Evolutionary conservation across 2,888 invertebrate species (phyloP).

Genomic region (Apoda limacodes): DNA sequence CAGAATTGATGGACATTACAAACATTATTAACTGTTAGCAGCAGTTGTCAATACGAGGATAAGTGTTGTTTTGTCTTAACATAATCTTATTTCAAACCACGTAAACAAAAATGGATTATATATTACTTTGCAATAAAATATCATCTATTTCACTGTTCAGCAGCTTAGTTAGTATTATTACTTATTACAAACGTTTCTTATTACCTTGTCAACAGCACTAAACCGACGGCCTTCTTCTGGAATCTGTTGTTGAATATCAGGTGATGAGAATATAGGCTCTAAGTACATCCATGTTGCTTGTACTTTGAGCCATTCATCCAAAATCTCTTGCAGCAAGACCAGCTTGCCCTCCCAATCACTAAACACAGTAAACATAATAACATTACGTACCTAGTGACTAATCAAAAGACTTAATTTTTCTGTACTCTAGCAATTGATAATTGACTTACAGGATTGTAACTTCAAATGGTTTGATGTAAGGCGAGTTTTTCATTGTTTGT

Average conservation of each 20-base stretch:
- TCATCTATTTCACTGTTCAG: no score
- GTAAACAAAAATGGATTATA: no score
- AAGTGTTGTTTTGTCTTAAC: no score
- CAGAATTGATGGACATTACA: not conserved
- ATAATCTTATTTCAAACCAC: no score
- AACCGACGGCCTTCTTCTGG: constrained; percentile 95
- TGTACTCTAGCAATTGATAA: no score
- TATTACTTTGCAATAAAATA: no score
- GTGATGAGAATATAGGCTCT: constrained; percentile 95
- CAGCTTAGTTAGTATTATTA: no score
- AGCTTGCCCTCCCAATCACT: constrained; percentile 92
- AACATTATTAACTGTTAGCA: no score
- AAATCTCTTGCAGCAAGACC: constrained; percentile 85
- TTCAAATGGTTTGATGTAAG: constrained; percentile 95
- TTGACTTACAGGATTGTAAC: constrained; percentile 76
- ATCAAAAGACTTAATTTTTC: no score
- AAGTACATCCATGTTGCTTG: constrained; percentile 96
- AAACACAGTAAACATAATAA: constrained; percentile 19
- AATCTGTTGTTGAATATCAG: constrained; percentile 97
- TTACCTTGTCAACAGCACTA: constrained; percentile 90
- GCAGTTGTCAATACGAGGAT: no score
- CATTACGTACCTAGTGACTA: no score
- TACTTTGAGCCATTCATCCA: constrained; percentile 94
- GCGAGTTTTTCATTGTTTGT: constrained; percentile 96
- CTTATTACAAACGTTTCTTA: no score